Evolutionary conservation across 2,113 vertebrate genomes (phyloP).

Genomic region (Xenus cinereus): DNA sequence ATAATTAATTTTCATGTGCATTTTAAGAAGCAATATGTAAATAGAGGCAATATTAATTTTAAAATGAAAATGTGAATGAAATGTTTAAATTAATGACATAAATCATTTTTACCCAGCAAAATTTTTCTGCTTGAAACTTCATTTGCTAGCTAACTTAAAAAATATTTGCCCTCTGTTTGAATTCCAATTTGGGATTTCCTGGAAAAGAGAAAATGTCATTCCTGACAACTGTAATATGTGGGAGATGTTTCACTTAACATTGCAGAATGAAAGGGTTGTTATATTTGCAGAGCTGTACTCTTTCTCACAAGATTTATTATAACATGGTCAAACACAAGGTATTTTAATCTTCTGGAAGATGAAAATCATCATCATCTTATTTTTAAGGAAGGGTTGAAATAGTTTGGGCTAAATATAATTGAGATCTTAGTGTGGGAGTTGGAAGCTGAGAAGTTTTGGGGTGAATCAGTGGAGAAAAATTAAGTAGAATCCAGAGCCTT

Average conservation of each 20-base stretch:
- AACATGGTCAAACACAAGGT: not conserved
- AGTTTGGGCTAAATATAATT: not conserved
- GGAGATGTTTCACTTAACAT: not conserved
- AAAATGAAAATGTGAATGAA: not conserved
- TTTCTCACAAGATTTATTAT: not conserved
- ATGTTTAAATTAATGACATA: not conserved
- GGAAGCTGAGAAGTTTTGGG: not conserved
- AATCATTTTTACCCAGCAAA: not conserved
- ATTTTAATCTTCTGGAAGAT: not conserved
- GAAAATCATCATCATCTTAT: too few relatives aligned
- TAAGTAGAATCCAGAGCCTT: not conserved
- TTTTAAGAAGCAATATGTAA: not conserved
- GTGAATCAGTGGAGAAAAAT: not conserved
- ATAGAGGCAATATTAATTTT: not conserved
- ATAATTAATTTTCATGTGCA: not conserved
- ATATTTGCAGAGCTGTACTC: not conserved
- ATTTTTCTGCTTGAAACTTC: not conserved
- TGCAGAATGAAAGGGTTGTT: not conserved
- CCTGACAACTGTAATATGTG: not conserved
- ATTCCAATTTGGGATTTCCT: not conserved
- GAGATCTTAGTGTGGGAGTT: not conserved
- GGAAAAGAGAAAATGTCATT: not conserved
- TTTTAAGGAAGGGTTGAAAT: not conserved
- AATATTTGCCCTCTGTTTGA: not conserved
- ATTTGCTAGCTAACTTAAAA: not conserved